Base-by-base conservation (phyloP, 2,888 invertebrate species). In the Andrena hattorfiana region DNA sequence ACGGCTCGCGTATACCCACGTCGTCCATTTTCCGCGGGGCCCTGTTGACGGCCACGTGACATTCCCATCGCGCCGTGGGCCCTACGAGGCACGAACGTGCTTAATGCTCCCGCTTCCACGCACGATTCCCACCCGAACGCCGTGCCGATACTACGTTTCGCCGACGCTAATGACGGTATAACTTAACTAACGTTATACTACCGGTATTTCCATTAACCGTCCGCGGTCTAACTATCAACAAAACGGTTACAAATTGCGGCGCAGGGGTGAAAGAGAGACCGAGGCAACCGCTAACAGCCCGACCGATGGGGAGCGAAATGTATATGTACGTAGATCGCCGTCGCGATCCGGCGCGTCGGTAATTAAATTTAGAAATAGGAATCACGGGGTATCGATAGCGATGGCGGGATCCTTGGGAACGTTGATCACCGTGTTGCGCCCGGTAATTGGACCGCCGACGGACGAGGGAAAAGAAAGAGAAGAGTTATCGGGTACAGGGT, bases 181-280 rank as follows among this genome's bases (percentile, higher is more conserved):
- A 89, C 87, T 88, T 85, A 69, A 56, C 74, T 76, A 64, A 60
- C 74, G 69, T 63, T 56, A 23, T 35, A 49, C 62, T 32, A 28
- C 62, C 67, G 54, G 75, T 75, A 70, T 71, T 80, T 82, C 75
- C 67, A 81, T 82, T 70, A 71, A 75, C 74, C 70, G 66, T 67
- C 75, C 62, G 72, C 49, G 62, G 56, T 4, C 26, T 26, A 72
- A 60, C 78, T 71, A 77, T 80, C 80, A 80, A 80, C 81, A 81
- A 81, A 83, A 90, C 85, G 87, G 87, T 88, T 89, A 90, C 87
- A 90, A 90, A 90, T 90, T 89, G 89, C 82, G 84, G 78, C 56
- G 67, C 68, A 28, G 28, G 30, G 60, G 6, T 13, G 23, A 23
- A n/a, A n/a, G 51, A 62, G 48, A 42, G 56, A 64, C 63, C 51